Evolutionary conservation across 2,113 vertebrate genomes (phyloP), one percentile per base, ranked within the genome.

Genomic region (Diglossa brunneiventris): DNA sequence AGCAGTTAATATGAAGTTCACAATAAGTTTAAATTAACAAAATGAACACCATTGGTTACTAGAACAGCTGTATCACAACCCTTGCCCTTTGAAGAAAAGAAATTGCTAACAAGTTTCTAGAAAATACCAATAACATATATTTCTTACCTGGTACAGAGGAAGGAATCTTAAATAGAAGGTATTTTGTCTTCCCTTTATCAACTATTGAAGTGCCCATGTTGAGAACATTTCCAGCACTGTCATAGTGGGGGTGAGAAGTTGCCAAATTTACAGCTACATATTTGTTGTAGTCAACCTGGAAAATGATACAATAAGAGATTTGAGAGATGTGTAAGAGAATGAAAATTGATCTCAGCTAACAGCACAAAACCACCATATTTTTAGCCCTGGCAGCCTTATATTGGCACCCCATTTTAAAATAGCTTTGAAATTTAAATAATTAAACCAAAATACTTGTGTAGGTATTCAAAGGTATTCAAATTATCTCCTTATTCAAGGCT

Each of bases 171-270:
- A 99, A 99, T 20, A 99, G 88, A 77, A 99, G 31, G 6, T 99
- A 99, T 76, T 98, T 99, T 10, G 99, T 99, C 68, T 86, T 98
- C 33, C 98, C 98, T 37, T 99, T 97, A 76, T 98, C 98, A 89
- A 98, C 97, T 41, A 99, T 98, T 56, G 99, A 98, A 2, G 98
- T 99, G 53, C 99, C 99, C 98, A 99, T 98, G 95, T 99, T 99
- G 95, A 99, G 98, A 63, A 98, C 86, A 95, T 99, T 99, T 50
- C 99, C 99, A 76, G 97, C 98, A 4, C 92, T 90, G 83, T 99
- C 99, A 23, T 99, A 99, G 96, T 99, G 99, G 7, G 99, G 99
- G 84, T 99, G 99, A 62, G 99, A 97, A 2, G 99, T 99, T 10
- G 98, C 97, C 85, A 99, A 0, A 89, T 99, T 99, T 77, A 99